A percentile compares a stretch with the other conserved stretches of the same genome.
Conservation (phyloP, 1,140 invertebrate genomes). For the Trachymyrmex cornetzi region DNA sequence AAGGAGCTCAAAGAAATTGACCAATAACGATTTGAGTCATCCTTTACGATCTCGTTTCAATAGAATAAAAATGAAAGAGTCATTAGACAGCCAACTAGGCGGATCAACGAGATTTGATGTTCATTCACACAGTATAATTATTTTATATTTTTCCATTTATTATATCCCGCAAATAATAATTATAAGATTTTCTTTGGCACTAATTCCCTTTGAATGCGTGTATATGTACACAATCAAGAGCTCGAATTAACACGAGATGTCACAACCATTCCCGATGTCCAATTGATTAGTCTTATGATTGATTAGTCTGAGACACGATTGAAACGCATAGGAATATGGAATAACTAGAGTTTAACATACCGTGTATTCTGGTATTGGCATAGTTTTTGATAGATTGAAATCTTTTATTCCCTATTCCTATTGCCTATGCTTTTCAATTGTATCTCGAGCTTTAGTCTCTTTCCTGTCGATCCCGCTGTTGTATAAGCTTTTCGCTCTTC, state of each 20-base stretch:
- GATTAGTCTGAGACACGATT: too few species aligned
- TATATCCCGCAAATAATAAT: neutral
- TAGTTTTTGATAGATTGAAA: too few species aligned
- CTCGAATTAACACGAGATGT: neutral
- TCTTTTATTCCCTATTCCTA: too few species aligned
- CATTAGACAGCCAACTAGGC: too few species aligned
- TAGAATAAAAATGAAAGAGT: neutral
- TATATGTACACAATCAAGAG: neutral
- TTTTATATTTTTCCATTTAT: neutral
- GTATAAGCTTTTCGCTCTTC: neutral
- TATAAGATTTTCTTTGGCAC: neutral
- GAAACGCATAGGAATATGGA: too few species aligned
- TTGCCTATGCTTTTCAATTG: too few species aligned
- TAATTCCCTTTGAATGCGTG: neutral
- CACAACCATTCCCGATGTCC: neutral
- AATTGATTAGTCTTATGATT: neutral
- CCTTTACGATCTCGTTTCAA: neutral
- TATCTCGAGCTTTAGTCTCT: too few species aligned
- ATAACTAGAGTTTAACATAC: too few species aligned
- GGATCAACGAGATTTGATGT: neutral
- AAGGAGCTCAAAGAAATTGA: conserved; percentile 49
- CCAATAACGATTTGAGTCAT: neutral
- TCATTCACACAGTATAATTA: neutral
- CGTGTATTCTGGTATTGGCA: too few species aligned
- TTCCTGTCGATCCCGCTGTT: neutral